Conservation (phyloP, 2,797 vertebrate genomes). For the Tauraco hartlaubi region DNA sequence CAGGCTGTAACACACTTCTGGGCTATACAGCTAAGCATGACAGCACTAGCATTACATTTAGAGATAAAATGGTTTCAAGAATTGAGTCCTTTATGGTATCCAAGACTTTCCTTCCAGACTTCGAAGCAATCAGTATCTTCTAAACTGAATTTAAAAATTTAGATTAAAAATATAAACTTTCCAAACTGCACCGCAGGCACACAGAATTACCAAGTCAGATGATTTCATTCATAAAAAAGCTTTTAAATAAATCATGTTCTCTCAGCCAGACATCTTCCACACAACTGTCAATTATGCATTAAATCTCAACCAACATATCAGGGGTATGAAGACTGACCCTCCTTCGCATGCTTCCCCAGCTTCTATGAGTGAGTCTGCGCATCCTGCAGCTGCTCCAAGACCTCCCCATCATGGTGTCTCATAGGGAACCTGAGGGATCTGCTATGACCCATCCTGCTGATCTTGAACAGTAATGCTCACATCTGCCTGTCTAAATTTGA, state of each 20-base stretch:
- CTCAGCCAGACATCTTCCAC: not conserved
- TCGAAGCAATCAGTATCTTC: not conserved
- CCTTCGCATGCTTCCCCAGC: not conserved
- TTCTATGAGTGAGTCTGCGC: not conserved
- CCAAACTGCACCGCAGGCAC: not conserved
- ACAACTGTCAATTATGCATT: not conserved
- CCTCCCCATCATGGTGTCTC: fast-evolving
- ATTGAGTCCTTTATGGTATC: not conserved
- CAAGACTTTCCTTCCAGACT: not conserved
- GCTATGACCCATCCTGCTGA: not conserved
- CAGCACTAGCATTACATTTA: not conserved
- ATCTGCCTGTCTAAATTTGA: not conserved
- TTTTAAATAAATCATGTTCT: not conserved
- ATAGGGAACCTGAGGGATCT: not conserved
- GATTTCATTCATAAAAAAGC: not conserved
- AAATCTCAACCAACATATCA: not conserved
- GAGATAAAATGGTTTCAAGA: not conserved
- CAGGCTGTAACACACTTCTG: not conserved
- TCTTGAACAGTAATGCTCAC: not conserved
- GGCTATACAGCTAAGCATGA: not conserved
- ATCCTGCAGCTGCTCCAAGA: not conserved
- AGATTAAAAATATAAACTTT: not conserved
- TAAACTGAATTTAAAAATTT: not conserved
- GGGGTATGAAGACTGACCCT: not conserved
- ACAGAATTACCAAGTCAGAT: not conserved